phyloP scores from a whole-genome alignment of 1,140 invertebrate genomes.

The Sminthurides bifidus region DNA sequence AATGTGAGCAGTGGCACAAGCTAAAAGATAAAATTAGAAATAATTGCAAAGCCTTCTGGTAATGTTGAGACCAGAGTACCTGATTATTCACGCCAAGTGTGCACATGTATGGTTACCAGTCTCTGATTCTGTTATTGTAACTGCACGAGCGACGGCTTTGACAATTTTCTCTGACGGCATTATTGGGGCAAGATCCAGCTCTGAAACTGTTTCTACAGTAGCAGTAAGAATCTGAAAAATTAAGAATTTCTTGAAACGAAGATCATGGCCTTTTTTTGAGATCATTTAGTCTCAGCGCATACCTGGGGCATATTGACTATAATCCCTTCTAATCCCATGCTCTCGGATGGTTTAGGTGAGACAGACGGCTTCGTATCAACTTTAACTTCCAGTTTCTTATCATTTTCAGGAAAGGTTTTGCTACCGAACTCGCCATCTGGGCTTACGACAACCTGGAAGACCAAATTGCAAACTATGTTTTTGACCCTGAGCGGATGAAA shows the following conservation, averaged over 20 bases:
- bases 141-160: conserved; percentile 65
- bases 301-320: conserved; percentile 82
- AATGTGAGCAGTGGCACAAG: conserved; percentile 31
- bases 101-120: conserved; percentile 49
- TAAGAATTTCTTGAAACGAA: not conserved
- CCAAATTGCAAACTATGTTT: not conserved
- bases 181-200: conserved; percentile 68
- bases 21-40: conserved; percentile 12
- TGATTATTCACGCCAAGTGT: no score
- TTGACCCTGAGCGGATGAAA: not conserved
- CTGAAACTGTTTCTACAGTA: conserved; percentile 80
- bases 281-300: conserved; percentile 38
- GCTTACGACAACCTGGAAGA: conserved; percentile 22
- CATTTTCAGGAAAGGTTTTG: conserved; percentile 27
- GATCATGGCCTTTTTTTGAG: not conserved
- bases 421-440: conserved; percentile 31
- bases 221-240: conserved; percentile 69
- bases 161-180: conserved; percentile 69
- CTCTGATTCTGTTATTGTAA: conserved; percentile 78
- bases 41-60: not conserved
- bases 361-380: conserved; percentile 25
- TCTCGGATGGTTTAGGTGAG: conserved; percentile 42
- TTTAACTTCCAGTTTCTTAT: conserved; percentile 23
- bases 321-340: conserved; percentile 65
- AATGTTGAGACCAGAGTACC: not conserved